Conservation (phyloP, 2,888 invertebrate genomes). For the Danaus chrysippus region DNA sequence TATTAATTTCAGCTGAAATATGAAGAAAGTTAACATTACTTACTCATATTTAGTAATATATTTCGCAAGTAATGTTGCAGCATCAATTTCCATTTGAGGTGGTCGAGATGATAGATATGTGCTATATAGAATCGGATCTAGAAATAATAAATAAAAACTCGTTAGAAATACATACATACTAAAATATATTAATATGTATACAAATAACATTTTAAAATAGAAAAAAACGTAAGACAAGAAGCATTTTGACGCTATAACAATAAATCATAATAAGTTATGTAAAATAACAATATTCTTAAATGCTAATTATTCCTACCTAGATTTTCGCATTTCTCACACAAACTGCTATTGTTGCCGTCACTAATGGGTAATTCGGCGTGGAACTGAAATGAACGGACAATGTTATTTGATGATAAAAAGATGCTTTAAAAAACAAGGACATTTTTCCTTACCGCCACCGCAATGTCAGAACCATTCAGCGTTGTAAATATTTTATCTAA, state of each 20-base stretch:
- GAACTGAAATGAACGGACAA: conserved; percentile 71
- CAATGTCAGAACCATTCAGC: conserved; percentile 77
- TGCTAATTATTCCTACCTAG: conserved; percentile 7
- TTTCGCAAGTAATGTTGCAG: conserved; percentile 63
- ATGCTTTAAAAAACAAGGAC: conserved; percentile 3
- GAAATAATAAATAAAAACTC: conserved; percentile 7
- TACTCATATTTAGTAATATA: conserved; percentile 37
- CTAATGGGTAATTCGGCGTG: conserved; percentile 80
- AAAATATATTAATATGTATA: background rate
- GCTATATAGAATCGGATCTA: conserved; percentile 78
- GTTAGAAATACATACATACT: background rate
- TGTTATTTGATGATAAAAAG: conserved; percentile 13
- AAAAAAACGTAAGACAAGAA: background rate
- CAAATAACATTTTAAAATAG: background rate
- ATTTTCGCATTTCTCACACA: conserved; percentile 20
- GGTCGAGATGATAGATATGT: conserved; percentile 83
- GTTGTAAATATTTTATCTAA: conserved; percentile 75
- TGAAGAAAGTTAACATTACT: conserved; percentile 18
- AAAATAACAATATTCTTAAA: background rate
- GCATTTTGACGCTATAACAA: background rate
- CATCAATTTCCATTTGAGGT: conserved; percentile 82
- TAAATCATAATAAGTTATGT: too few species aligned
- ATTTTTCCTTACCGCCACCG: conserved; percentile 79
- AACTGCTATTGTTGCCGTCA: conserved; percentile 17
- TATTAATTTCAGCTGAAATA: background rate